Evolutionary conservation across 2,113 vertebrate species (phyloP), one percentile per base, ranked within the genome.

Genomic region (Pelecanoides urinatrix): DNA sequence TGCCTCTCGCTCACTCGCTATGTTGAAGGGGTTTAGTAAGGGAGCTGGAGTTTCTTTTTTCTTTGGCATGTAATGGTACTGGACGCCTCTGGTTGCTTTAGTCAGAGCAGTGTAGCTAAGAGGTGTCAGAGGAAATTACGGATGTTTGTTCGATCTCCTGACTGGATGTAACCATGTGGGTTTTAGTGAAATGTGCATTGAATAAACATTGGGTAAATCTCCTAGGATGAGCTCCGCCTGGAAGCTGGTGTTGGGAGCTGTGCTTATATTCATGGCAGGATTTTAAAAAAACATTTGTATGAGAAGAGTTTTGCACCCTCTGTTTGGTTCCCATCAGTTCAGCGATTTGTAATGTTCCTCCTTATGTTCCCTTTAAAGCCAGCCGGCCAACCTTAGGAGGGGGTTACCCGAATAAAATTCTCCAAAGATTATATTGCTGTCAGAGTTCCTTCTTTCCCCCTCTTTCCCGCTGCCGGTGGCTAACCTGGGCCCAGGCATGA

Each of bases 111-210:
- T 2, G 21, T 44, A 90, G 84, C 84, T 89, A 44, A n/a, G 75
- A 95, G 81, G 74, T 97, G 96, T 96, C 95, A 96, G 45, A 95
- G 86, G 80, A 95, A 94, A 94, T 97, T 95, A 96, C 20, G 59
- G 94, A 52, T 91, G 95, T 95, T 97, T 96, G 82, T 86, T 95
- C 30, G 18, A 92, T 93, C 88, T 85, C 71, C 63, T 96, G 96
- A 84, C 91, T 92, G 84, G 81, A 18, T 87, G 23, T 32, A 88
- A 74, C 66, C 55, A 61, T 72, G 56, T 3, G 27, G 42, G 67
- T 92, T 96, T 96, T 91, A 90, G 94, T 91, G 74, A 97, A 91
- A 95, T 94, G 84, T 67, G 89, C 71, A 9, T 71, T 95, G 92
- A 95, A 94, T 96, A 96, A 97, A 82, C 94, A 96, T 27, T 40